Base-by-base conservation (phyloP, 2,888 invertebrate genomes). In the Campoplex nolae region DNA sequence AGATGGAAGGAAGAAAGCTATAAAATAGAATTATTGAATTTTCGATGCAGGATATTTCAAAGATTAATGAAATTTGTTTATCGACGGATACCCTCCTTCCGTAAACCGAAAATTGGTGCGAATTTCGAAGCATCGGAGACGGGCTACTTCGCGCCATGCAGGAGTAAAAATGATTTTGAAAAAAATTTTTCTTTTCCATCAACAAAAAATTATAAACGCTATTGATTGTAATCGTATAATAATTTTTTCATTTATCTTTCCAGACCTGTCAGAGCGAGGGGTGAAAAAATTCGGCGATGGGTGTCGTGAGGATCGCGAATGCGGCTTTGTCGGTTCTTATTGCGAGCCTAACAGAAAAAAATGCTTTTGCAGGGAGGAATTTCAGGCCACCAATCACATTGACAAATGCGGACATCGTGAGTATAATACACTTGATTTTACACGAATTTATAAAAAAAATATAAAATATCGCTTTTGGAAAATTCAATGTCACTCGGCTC, bases 331-430 rank as follows among this genome's bases (percentile, higher is more conserved):
- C 75, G 97, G 97, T 89, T 96, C 97, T 54, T 95, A 97, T 87
- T 98, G 98, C 93, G 97, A 97, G 92, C 95, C 96, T 35, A 95
- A 95, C 90, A 96, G 96, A 92, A 96, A 96, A 92, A 96, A 95
- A 89, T 98, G 98, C 93, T 96, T 96, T 91, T 98, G 98, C 94
- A 96, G 96, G 88, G 96, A 96, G 42, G 97, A 97, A 90, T 95
- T 96, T 90, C 96, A 96, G 32, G 96, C 97, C 91, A 97, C 97
- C 92, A 98, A 98, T 95, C 97, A 98, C 94, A 95, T 97, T 91
- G 97, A 98, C 94, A 98, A 97, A 95, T 98, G 98, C 95, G 98
- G 98, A 91, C 96, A 96, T 95, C 96, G 98, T 98, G 94, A 96
- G 96, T 95, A 68, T 83, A 23, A 23, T 23, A 23, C 23, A 23